Conservation (phyloP, 1,140 invertebrate genomes). For the Batillaria attramentaria region DNA sequence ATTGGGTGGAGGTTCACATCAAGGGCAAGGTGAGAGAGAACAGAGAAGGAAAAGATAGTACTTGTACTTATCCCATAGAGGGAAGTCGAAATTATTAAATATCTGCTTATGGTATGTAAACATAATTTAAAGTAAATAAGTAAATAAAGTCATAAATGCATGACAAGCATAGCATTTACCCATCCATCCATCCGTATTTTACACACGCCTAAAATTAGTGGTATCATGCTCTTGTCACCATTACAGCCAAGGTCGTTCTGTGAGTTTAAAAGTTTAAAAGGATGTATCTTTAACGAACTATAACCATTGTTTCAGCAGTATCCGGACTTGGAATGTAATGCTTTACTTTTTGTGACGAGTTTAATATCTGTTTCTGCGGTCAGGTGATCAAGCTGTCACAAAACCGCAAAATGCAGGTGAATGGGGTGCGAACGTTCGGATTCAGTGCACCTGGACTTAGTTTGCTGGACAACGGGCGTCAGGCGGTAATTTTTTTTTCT, state of each 20-base stretch:
- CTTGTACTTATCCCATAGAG: not conserved
- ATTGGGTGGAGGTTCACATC: slow-evolving; percentile 33
- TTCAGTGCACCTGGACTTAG: not conserved
- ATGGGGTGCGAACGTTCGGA: not conserved
- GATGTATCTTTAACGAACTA: too few species aligned
- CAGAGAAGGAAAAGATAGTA: not conserved
- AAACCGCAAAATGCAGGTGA: not conserved
- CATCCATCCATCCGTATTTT: too few species aligned
- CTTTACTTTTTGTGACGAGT: too few species aligned
- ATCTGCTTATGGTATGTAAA: too few species aligned
- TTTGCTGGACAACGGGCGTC: not conserved
- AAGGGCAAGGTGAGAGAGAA: not conserved
- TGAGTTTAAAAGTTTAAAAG: too few species aligned
- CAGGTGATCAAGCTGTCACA: not conserved
- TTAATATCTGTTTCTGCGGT: not conserved
- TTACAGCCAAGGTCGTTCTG: not conserved
- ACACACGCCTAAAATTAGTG: too few species aligned
- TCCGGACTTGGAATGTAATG: too few species aligned
- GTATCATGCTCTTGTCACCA: not conserved
- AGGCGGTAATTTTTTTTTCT: not conserved
- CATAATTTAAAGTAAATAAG: too few species aligned
- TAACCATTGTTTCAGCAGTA: too few species aligned
- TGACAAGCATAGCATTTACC: too few species aligned
- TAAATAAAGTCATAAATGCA: too few species aligned
- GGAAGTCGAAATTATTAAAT: not conserved